Evolutionary conservation across 2,888 invertebrate genomes (phyloP).

Genomic region (Epiperipatus broadwayi): DNA sequence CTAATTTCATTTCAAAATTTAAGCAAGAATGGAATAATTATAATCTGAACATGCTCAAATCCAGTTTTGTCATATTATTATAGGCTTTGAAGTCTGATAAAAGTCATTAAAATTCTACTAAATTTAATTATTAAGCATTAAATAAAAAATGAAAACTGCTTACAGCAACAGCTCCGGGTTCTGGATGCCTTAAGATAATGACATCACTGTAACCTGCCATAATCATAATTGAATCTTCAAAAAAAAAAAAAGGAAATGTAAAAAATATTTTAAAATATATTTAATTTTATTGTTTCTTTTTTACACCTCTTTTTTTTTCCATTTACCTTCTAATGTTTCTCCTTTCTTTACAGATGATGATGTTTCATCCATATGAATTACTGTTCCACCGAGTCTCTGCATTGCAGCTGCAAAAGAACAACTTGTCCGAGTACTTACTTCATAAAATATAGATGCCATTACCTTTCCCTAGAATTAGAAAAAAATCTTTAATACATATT

Average conservation of each 20-base stretch:
- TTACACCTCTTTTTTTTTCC: no score
- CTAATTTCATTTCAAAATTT: no score
- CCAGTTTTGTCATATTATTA: no score
- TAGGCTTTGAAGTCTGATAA: no score
- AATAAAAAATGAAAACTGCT: conserved; percentile 27
- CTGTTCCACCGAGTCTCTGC: conserved; percentile 81
- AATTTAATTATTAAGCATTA: no score
- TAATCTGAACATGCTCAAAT: no score
- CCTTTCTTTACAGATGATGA: conserved; percentile 91
- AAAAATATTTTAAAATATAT: no score
- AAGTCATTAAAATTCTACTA: no score
- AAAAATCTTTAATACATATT: conserved; percentile 12
- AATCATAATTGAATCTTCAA: conserved; percentile 31
- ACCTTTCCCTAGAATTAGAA: conserved; percentile 64
- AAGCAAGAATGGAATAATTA: no score
- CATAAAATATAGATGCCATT: conserved; percentile 91
- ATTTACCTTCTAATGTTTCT: conserved; percentile 67
- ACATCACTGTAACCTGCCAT: conserved; percentile 87
- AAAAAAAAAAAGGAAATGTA: conserved; percentile 53
- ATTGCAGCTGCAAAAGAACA: conserved; percentile 93
- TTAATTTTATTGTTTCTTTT: no score
- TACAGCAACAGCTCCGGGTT: conserved; percentile 70
- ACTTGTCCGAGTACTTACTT: conserved; percentile 87
- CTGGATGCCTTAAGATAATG: conserved; percentile 79
- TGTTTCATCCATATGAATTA: conserved; percentile 69